Evolutionary conservation across 2,113 vertebrate genomes (phyloP).

Genomic region (Egretta garzetta): DNA sequence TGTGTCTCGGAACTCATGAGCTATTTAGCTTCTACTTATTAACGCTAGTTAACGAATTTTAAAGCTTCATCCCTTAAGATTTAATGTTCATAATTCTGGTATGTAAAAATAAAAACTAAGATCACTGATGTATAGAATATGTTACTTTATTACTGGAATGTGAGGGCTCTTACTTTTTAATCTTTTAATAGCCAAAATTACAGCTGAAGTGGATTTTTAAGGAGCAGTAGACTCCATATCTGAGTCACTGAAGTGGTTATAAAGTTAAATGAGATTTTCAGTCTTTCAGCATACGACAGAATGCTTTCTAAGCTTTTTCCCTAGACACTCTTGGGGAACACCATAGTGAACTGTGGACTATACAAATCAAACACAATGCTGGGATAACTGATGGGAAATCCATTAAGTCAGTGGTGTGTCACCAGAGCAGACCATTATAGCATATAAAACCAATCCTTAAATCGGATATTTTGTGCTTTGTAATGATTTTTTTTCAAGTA

Average conservation of each 20-base stretch:
- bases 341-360: background rate
- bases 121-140: background rate
- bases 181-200: background rate
- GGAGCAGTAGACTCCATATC: background rate
- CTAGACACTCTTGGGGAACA: background rate
- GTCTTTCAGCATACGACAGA: background rate
- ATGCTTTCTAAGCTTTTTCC: slow-evolving; percentile 5
- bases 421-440: background rate
- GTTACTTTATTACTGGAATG: background rate
- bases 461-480: background rate
- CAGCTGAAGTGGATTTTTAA: background rate
- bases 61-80: background rate
- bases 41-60: slow-evolving; percentile 26
- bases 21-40: slow-evolving; percentile 8
- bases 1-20: background rate
- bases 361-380: background rate
- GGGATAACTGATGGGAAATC: background rate
- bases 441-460: background rate
- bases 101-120: background rate
- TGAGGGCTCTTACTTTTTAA: background rate
- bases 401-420: background rate
- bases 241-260: background rate
- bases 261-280: background rate
- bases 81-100: background rate
- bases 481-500: background rate